Evolutionary conservation across 2,113 vertebrate genomes (phyloP).

Genomic region (Myrmophylax atrothorax): DNA sequence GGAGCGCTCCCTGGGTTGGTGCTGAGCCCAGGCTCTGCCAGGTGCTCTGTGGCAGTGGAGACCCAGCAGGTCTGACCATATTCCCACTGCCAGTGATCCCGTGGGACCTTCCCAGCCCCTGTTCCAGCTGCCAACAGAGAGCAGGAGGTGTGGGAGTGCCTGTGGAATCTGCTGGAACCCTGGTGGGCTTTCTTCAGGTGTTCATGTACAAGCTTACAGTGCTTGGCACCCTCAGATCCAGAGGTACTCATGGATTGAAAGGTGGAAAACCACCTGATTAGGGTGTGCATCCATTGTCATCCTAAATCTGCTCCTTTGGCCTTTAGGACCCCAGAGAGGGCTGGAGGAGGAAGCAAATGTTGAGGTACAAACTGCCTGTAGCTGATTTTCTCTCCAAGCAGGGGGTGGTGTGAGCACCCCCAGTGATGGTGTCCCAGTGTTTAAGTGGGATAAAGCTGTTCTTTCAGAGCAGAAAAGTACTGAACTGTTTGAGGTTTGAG

Average conservation of each 20-base stretch:
- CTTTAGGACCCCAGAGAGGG: not conserved
- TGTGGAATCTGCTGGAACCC: not conserved
- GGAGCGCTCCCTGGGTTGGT: not conserved
- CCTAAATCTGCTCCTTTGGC: not conserved
- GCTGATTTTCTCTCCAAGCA: not conserved
- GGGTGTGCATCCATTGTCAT: fast-evolving
- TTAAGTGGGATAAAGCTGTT: not conserved
- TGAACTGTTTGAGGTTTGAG: not conserved
- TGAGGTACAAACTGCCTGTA: not conserved
- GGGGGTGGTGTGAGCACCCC: not conserved
- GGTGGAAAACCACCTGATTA: not conserved
- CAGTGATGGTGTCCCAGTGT: not conserved
- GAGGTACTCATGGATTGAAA: not conserved
- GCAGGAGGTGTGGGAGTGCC: not conserved
- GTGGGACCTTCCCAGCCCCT: not conserved
- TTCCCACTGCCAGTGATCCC: not conserved
- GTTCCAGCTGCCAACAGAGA: not conserved
- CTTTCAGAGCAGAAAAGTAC: not conserved
- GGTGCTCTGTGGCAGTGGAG: not conserved
- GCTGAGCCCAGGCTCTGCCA: not conserved
- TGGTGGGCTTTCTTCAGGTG: not conserved
- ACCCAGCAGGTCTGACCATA: not conserved
- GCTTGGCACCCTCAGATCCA: not conserved
- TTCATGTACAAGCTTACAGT: not conserved
- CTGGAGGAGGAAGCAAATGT: not conserved